Evolutionary conservation across 92 coral and sea anemone genomes (phyloP).

Genomic region (Palythoa caribaeorum): DNA sequence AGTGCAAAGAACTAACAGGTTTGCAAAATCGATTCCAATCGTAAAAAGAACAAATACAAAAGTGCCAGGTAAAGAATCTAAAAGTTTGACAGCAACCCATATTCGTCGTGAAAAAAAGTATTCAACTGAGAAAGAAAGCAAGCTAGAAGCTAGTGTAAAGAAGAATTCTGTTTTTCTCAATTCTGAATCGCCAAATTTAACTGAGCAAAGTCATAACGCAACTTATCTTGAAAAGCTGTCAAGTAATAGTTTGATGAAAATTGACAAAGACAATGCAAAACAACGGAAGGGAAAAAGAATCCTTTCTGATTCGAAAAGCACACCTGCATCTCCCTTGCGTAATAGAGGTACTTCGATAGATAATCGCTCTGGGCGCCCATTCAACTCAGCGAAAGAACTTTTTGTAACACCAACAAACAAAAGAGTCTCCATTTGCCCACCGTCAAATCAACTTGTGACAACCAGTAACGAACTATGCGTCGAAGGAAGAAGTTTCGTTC

Average conservation of each 20-base stretch:
- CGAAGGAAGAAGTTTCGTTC: conserved; percentile 76
- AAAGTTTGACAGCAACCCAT: background rate
- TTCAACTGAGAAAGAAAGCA: background rate
- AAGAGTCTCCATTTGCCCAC: background rate
- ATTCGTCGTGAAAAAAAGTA: background rate
- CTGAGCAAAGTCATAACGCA: background rate
- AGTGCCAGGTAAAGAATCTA: background rate
- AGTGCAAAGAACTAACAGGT: background rate
- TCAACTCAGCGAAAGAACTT: conserved; percentile 18
- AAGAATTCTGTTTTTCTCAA: background rate
- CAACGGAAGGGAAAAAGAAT: background rate
- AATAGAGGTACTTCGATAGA: conserved; percentile 1
- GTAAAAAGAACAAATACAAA: background rate
- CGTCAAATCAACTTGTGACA: conserved; percentile 35
- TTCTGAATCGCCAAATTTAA: background rate
- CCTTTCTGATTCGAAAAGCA: conserved; percentile 11
- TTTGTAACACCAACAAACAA: background rate
- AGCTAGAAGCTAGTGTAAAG: background rate
- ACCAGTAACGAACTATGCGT: conserved; percentile 51
- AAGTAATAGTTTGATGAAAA: background rate
- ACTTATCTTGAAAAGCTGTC: background rate
- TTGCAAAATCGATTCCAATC: background rate
- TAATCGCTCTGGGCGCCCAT: background rate
- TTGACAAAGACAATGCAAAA: background rate
- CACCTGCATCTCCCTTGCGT: background rate